Evolutionary conservation across 2,888 invertebrate genomes (phyloP).

Genomic region (Pocota personata): DNA sequence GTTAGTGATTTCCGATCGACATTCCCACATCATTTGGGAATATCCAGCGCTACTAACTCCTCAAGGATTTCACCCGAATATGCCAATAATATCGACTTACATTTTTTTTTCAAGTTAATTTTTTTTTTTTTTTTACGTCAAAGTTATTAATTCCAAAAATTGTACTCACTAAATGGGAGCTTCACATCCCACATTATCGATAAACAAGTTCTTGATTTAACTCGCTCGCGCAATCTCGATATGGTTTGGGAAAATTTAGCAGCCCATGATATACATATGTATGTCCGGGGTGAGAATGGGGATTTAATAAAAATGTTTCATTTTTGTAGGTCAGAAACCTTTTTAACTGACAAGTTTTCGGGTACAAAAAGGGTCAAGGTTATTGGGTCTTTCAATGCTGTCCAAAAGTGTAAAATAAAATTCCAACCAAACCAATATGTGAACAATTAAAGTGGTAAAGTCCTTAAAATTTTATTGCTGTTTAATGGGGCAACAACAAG

Average conservation of each 20-base stretch:
- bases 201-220: constrained; percentile 33
- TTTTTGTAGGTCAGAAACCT: constrained; percentile 39
- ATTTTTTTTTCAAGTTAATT: not conserved
- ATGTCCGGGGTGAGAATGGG: not conserved
- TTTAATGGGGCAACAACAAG: constrained; percentile 29
- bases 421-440: not conserved
- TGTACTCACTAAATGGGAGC: constrained; percentile 13
- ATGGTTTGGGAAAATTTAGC: not conserved
- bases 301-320: not conserved
- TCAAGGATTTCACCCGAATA: constrained; percentile 17
- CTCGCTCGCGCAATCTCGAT: not conserved
- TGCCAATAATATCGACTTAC: constrained; percentile 17
- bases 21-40: not conserved
- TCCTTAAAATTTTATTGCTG: constrained; percentile 1
- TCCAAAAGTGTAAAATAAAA: not conserved
- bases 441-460: not conserved
- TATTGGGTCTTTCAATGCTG: not conserved
- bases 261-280: too few species aligned
- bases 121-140: not conserved
- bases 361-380: constrained; percentile 50
- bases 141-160: constrained; percentile 14
- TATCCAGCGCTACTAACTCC: not conserved
- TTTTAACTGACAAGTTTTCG: constrained; percentile 13
- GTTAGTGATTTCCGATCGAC: not conserved
- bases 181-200: constrained; percentile 17